These are phyloP conservation scores for Phalloptychus januarius DNA, from an alignment of 2,797 vertebrate genomes.

Conservation along the genomic window DNA sequence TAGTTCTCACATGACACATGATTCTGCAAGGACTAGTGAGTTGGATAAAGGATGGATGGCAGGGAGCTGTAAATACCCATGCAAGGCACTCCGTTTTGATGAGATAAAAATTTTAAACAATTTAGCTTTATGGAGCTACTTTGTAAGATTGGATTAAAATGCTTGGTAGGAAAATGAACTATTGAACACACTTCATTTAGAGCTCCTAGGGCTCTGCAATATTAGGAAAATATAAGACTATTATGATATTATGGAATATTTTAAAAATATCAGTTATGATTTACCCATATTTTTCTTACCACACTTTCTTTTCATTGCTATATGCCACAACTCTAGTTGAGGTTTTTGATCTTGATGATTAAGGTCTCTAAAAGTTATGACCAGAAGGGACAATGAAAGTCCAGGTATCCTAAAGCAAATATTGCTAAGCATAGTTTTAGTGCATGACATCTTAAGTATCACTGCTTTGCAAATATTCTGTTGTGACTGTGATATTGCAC, in stretches of 20 bases:
- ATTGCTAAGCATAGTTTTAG: background rate
- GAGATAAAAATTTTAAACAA: background rate
- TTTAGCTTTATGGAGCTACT: background rate
- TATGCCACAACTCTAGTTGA: background rate
- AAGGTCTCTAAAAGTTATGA: background rate
- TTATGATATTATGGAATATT: background rate
- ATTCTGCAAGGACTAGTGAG: background rate
- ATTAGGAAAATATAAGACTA: background rate
- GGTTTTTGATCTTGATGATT: background rate
- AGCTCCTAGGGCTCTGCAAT: no score
- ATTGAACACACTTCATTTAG: slow-evolving; percentile 1
- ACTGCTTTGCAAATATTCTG: background rate
- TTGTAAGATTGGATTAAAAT: background rate
- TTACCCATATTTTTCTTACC: background rate
- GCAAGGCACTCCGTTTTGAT: background rate
- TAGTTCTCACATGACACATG: background rate
- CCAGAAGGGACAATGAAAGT: background rate
- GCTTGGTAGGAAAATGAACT: background rate
- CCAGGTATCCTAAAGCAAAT: background rate
- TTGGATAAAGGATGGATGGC: background rate
- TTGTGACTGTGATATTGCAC: background rate
- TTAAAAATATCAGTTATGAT: background rate
- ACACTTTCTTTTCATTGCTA: background rate
- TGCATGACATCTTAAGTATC: background rate
- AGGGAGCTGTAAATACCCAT: background rate